Conservation (phyloP, 2,113 vertebrate genomes). For the Myxocyprinus asiaticus region DNA sequence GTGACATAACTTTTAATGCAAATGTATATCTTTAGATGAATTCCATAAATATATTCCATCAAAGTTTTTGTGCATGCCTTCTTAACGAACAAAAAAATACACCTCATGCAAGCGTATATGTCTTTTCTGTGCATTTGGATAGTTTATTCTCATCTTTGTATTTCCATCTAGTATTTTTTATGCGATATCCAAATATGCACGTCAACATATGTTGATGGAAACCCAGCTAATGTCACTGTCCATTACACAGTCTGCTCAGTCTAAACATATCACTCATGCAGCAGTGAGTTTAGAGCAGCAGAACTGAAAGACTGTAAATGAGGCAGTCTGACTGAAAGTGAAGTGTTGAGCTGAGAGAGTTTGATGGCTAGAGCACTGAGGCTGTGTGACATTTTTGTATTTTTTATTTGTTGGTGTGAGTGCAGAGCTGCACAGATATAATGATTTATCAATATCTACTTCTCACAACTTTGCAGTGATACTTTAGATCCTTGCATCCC, state of each 20-base stretch:
- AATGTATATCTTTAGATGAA: no score
- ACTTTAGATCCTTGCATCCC: neutral
- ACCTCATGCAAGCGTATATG: no score
- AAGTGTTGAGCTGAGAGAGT: neutral
- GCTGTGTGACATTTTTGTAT: neutral
- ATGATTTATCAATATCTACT: neutral
- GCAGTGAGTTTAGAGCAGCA: neutral
- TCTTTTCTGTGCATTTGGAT: no score
- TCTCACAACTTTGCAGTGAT: neutral
- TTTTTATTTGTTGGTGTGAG: neutral
- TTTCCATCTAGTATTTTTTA: no score
- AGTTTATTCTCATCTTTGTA: no score
- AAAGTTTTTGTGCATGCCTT: no score
- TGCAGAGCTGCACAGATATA: neutral
- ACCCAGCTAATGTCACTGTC: neutral
- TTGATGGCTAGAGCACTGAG: neutral
- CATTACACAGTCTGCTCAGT: neutral
- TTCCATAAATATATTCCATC: no score
- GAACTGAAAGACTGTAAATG: constrained; percentile 4
- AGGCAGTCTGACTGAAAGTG: constrained; percentile 13
- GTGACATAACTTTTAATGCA: no score
- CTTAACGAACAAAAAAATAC: no score
- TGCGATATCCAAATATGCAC: no score
- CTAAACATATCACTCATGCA: neutral
- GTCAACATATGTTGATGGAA: no score